Evolutionary conservation across 1,140 invertebrate genomes (phyloP).

Genomic region (Neodiprion fabricii): DNA sequence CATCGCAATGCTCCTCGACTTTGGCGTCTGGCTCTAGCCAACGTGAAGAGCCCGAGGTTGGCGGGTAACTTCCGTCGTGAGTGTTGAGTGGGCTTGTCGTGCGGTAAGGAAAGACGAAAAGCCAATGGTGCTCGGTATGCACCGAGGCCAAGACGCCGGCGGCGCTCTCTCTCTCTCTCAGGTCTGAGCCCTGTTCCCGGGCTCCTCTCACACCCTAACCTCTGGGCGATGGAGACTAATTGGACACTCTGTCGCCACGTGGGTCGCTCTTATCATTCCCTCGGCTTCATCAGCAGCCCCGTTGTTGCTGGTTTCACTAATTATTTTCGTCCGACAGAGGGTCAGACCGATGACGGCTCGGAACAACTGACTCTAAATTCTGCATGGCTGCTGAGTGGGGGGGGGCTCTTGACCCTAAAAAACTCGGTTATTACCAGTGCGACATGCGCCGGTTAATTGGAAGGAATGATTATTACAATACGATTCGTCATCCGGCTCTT

Average conservation of each 20-base stretch:
- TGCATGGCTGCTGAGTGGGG: neutral
- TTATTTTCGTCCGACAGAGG: neutral
- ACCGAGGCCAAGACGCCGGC: neutral
- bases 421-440: neutral
- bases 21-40: too few relatives aligned
- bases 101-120: neutral
- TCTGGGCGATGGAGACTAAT: neutral
- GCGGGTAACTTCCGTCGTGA: too few relatives aligned
- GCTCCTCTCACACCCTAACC: too few relatives aligned
- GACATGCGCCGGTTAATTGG: neutral
- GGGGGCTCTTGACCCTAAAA: neutral
- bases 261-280: neutral
- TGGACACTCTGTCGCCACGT: neutral
- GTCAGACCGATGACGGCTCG: neutral
- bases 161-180: neutral
- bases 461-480: neutral
- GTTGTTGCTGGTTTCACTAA: conserved; percentile 2
- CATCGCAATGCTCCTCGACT: too few relatives aligned
- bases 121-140: neutral
- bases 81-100: too few relatives aligned
- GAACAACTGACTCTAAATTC: neutral
- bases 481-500: too few relatives aligned
- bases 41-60: too few relatives aligned
- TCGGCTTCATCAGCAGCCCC: neutral
- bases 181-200: too few relatives aligned